phyloP scores from a whole-genome alignment of 2,888 invertebrate species.

The Orgyia antiqua region DNA sequence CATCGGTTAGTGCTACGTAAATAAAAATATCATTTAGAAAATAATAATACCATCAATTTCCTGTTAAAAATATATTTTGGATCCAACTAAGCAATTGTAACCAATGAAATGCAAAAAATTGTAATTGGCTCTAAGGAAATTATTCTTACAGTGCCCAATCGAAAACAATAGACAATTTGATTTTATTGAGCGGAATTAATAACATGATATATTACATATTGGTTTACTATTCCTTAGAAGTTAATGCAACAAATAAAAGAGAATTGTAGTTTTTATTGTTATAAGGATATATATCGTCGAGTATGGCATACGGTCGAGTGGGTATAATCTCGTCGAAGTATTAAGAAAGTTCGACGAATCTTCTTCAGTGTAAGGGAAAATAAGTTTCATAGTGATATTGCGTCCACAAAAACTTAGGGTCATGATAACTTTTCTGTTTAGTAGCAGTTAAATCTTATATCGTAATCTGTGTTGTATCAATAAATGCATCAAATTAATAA shows the following conservation, averaged over 20 bases:
- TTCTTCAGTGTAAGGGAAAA: conserved; percentile 56
- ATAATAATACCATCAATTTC: too few species aligned
- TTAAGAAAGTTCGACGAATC: conserved; percentile 72
- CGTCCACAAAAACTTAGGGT: conserved; percentile 58
- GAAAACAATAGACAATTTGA: conserved; percentile 28
- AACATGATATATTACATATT: conserved; percentile 54
- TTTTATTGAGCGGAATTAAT: conserved; percentile 72
- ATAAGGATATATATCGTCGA: conserved; percentile 53
- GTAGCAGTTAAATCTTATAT: conserved; percentile 25
- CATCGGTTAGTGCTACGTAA: too few species aligned
- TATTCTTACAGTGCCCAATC: too few species aligned
- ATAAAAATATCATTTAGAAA: too few species aligned
- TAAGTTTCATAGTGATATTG: conserved; percentile 61
- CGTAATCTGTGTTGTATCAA: conserved; percentile 4
- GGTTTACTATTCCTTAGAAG: conserved; percentile 46
- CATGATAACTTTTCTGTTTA: conserved; percentile 53
- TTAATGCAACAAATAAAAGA: conserved; percentile 64
- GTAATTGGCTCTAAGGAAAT: too few species aligned
- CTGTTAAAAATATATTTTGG: too few species aligned
- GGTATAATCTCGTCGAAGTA: conserved; percentile 63
- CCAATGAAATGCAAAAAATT: too few species aligned
- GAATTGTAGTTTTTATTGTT: conserved; percentile 67
- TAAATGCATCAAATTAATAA: background rate
- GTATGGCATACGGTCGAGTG: conserved; percentile 55
- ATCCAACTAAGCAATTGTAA: too few species aligned